Percentiles rank a stretch among this genome's conserved stretches.
Evolutionary conservation across 2,888 invertebrate genomes (phyloP).

Genomic region (Hypomecis atomaria): DNA sequence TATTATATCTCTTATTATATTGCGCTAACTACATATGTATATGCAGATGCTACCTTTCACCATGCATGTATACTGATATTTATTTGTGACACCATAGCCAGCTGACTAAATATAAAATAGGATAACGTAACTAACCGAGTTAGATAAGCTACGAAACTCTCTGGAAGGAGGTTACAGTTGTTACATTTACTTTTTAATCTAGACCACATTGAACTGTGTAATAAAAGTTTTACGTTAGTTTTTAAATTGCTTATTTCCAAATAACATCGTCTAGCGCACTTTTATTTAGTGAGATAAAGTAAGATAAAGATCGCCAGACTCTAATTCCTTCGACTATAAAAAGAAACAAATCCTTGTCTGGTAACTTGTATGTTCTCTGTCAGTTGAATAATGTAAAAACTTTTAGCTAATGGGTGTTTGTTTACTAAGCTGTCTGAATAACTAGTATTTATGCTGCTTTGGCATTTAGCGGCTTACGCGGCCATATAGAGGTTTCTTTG

Average conservation of each 20-base stretch:
- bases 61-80: too few relatives aligned
- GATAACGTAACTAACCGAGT: not conserved
- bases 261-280: constrained; percentile 4
- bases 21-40: too few relatives aligned
- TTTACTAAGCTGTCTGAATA: constrained; percentile 50
- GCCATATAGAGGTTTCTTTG: constrained; percentile 19
- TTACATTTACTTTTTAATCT: constrained; percentile 2
- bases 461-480: constrained; percentile 14
- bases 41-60: too few relatives aligned
- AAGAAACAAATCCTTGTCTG: constrained; percentile 47
- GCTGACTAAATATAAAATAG: constrained; percentile 5
- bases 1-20: too few relatives aligned
- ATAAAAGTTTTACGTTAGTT: constrained; percentile 12
- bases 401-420: constrained; percentile 62
- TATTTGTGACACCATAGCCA: not conserved
- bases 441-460: constrained; percentile 47
- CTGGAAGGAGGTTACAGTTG: constrained; percentile 6
- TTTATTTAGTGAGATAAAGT: constrained; percentile 15
- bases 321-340: constrained; percentile 12
- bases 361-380: constrained; percentile 36
- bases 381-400: constrained; percentile 62
- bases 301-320: constrained; percentile 28
- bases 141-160: not conserved
- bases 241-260: constrained; percentile 16
- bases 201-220: constrained; percentile 4